Evolutionary conservation across 2,797 vertebrate genomes (phyloP), one percentile per base, ranked within the genome.

Genomic region (Anas georgica): DNA sequence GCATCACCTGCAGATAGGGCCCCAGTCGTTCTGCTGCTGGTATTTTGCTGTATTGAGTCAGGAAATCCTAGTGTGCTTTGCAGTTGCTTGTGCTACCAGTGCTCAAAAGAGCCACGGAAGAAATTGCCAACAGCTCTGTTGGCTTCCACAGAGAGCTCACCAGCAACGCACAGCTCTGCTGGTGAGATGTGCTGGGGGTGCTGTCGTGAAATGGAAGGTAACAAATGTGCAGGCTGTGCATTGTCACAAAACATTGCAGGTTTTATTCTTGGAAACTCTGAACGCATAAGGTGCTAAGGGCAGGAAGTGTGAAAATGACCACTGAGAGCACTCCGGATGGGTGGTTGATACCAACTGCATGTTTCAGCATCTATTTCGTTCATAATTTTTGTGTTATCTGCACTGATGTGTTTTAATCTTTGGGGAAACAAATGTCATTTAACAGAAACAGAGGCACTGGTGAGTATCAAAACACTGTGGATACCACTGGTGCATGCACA

Each of bases 131-230:
- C 17, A 97, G 98, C 94, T 99, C 99, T 81, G 96, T 98, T 88
- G 97, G 96, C 45, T 98, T 99, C 97, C 98, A 98, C 91, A 97
- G 98, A 86, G 96, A 98, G 55, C 97, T 99, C 72, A 97, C 97
- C 25, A 98, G 98, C 25, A 97, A 98, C 9, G 93, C 98, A 7
- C 98, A 99, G 55, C 98, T 99, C 97, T 97, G 98, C 98, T 98
- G 98, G 98, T 98, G 94, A 96, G 91, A n/a, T 9, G 6, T 46
- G 7, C 14, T 73, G 15, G 35, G 17, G 45, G 39, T 39, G 33
- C 17, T 43, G 1, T 35, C 56, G 12, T 83, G 80, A 89, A 69
- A 75, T 62, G 14, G n/a, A 21, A 7, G 29, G 25, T 18, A 74
- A 66, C 31, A 86, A 59, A 67, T 6, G 29, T 6, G 0, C 3